Conservation (phyloP, 2,888 invertebrate species). For the Lacanobia oleracea region DNA sequence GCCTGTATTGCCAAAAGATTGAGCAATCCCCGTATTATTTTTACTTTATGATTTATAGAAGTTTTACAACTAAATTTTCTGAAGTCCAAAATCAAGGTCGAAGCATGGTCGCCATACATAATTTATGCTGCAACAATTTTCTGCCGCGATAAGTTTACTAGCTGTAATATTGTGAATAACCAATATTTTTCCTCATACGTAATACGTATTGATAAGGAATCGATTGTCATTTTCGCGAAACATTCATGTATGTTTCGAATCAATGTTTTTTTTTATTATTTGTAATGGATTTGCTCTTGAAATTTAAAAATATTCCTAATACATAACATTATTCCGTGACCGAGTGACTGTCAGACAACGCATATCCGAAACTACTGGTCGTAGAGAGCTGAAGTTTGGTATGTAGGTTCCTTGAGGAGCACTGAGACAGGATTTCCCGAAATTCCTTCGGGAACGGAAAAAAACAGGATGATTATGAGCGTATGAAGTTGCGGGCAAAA, state of each 20-base stretch:
- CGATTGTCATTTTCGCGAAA: constrained; percentile 12
- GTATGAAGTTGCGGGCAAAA: no score
- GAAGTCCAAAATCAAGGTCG: constrained; percentile 7
- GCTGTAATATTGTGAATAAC: constrained; percentile 15
- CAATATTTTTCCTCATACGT: constrained; percentile 47
- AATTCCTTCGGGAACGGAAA: no score
- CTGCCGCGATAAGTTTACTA: constrained; percentile 14
- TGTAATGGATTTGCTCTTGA: no score
- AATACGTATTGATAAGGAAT: constrained; percentile 38
- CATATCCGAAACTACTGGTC: no score
- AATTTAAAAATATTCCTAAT: constrained; percentile 1
- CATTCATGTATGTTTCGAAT: not conserved
- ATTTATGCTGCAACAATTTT: constrained; percentile 19
- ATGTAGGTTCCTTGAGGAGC: no score
- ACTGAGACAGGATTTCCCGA: no score
- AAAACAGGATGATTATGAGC: no score
- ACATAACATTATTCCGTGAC: not conserved
- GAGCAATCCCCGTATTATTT: not conserved
- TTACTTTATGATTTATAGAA: not conserved
- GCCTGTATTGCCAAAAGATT: not conserved
- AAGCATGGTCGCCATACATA: not conserved
- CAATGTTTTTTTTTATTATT: no score
- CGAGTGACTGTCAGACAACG: no score
- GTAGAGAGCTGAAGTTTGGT: no score
- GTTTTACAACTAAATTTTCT: not conserved